phyloP scores from a whole-genome alignment of 2,888 invertebrate genomes.

The Phanerotoma sp. region DNA sequence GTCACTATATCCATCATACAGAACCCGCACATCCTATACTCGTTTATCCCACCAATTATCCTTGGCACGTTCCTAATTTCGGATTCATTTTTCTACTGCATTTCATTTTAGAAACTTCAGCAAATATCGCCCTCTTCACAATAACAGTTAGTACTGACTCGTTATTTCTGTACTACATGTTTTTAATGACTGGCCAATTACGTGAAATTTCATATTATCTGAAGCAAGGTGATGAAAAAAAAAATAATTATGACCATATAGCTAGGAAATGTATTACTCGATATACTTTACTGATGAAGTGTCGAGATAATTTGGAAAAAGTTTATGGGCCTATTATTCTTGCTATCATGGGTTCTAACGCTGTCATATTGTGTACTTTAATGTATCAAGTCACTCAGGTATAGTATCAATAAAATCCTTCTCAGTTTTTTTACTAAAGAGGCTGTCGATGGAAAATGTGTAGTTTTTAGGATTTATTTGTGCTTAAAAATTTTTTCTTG shows the following conservation, averaged over 20 bases:
- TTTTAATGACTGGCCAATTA: constrained; percentile 39
- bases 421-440: too few relatives aligned
- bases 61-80: constrained; percentile 22
- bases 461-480: too few relatives aligned
- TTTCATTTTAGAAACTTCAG: constrained; percentile 29
- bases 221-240: background rate
- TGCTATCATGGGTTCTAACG: constrained; percentile 10
- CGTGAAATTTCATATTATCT: constrained; percentile 28
- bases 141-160: constrained; percentile 35
- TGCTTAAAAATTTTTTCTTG: too few relatives aligned
- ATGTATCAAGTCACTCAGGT: constrained; percentile 10
- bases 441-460: too few relatives aligned
- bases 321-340: constrained; percentile 18
- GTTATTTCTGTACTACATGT: constrained; percentile 38
- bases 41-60: constrained; percentile 29
- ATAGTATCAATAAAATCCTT: too few relatives aligned
- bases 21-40: background rate
- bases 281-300: constrained; percentile 2
- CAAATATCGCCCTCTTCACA: constrained; percentile 17
- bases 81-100: constrained; percentile 26
- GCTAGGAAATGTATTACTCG: background rate
- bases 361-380: constrained; percentile 6
- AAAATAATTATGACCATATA: constrained; percentile 13
- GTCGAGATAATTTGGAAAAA: constrained; percentile 5
- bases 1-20: too few relatives aligned